Evolutionary conservation across 2,888 invertebrate species (phyloP), one percentile per base, ranked within the genome.

Genomic region (Xanthia togata): DNA sequence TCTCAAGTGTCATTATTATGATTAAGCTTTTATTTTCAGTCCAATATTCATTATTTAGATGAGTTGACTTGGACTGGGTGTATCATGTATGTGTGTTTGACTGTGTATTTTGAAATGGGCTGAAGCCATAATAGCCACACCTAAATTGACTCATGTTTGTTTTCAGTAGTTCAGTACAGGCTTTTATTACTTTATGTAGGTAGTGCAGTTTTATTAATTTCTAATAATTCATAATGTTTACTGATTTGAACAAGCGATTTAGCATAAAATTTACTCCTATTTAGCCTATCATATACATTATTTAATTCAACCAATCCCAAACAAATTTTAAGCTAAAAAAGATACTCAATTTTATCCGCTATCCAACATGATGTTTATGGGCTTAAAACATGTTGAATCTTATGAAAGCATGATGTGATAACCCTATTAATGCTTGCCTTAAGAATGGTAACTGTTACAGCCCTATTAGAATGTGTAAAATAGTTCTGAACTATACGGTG

Each of bases 381-480:
- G 75, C 59, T 77, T 70, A 70, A 79, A 79, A 69, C 62, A 76
- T 69, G 74, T 78, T 71, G 73, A 78, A 78, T 68, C 71, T 53
- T 31, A 60, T 38, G 26, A 67, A 74, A 68, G 14, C 74, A 70
- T 79, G 69, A 59, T 65, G 35, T 47, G 62, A 57, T 60, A 76
- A 65, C 57, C 76, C 44, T 65, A 63, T 71, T 73, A 76, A 82
- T 73, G 75, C 60, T 59, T 63, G 62, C 68, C 57, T 71, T 75
- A 70, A 76, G 84, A 75, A 82, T 79, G 55, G 73, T 80, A 78
- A 80, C 62, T 26, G 72, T 60, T 31, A 80, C 70, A 64, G 41
- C 64, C 81, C 70, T 68, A 65, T 70, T 74, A 68, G 47, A 65
- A 55, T 65, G 67, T 76, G 78, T 85, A 76, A 73, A 76, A 81